Base-by-base conservation (phyloP, 2,888 invertebrate species). In the Drosophila leonis region DNA sequence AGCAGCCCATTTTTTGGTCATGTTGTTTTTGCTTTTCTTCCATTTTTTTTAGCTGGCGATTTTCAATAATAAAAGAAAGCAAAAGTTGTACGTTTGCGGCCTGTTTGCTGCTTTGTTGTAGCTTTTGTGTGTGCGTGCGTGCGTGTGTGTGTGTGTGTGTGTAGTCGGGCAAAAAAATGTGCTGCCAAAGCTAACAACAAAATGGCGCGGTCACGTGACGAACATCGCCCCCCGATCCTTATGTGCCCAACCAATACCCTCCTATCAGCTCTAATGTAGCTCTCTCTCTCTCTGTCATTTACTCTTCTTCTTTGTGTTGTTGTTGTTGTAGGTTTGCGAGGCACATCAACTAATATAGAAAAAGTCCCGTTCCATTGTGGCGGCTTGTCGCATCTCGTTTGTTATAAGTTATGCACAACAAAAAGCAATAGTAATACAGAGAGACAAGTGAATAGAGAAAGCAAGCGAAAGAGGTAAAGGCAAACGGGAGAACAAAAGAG, bases 1-100 rank as follows among this genome's bases (percentile, higher is more conserved):
- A 87, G 88, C 86, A 87, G 88, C 75, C 72, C 80, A 82, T 86
- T 88, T 86, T 86, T 88, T 80, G 84, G 75, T 70, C 54, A 39
- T 70, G 75, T 63, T 78, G 61, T 65, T 78, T 74, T 75, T 78
- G 72, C 61, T 65, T 66, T 65, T 68, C 63, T 68, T 73, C 37
- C 64, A 56, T 59, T 59, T 48, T 67, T 60, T 75, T 72, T 57
- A 69, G 24, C 69, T 78, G 54, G 67, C 76, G 78, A 85, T 85
- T 83, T 85, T 83, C 83, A 83, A 83, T 83, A 83, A 83, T 83
- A 85, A 83, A 83, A 75, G 78, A 80, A 68, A 77, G 79, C 73
- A 79, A 78, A 78, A 71, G 57, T 64, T 75, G 66, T 61, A n/a
- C 66, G 52, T 66, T 73, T 66, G 65, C 70, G 67, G 66, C 77